Evolutionary conservation across 2,797 vertebrate species (phyloP).

Genomic region (Naso thynnoides): DNA sequence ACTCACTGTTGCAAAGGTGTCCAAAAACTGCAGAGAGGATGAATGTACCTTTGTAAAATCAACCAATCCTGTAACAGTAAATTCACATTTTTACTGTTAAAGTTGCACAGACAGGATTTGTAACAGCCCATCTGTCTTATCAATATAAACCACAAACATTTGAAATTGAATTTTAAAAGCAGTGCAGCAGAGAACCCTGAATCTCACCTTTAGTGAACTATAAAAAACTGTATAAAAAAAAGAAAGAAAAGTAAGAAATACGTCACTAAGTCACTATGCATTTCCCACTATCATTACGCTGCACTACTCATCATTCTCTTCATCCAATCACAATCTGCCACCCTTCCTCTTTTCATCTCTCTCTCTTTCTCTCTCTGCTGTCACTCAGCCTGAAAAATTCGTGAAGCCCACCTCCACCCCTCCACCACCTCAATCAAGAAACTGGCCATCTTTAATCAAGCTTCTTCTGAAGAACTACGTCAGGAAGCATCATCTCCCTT

Average conservation of each 20-base stretch:
- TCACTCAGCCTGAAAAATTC: too few species aligned
- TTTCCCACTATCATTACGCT: too few species aligned
- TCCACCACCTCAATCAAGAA: too few species aligned
- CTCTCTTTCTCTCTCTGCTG: too few species aligned
- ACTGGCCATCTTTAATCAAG: too few species aligned
- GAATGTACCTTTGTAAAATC: neutral
- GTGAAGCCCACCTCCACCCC: too few species aligned
- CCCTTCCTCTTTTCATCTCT: too few species aligned
- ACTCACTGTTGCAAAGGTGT: neutral
- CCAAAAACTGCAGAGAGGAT: neutral
- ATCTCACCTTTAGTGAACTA: neutral
- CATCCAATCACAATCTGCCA: too few species aligned
- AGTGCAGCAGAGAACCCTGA: neutral
- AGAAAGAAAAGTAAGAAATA: neutral
- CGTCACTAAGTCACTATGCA: too few species aligned
- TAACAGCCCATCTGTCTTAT: neutral
- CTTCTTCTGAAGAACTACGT: too few species aligned
- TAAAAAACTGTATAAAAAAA: neutral
- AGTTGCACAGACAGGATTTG: neutral
- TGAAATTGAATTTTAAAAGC: neutral
- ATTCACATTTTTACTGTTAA: neutral
- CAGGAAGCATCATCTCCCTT: too few species aligned
- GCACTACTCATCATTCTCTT: too few species aligned
- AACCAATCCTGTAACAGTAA: neutral
- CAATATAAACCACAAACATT: slow-evolving; percentile 4